Evolutionary conservation across 2,888 invertebrate genomes (phyloP).

Genomic region (Scaptomyza tumidula): DNA sequence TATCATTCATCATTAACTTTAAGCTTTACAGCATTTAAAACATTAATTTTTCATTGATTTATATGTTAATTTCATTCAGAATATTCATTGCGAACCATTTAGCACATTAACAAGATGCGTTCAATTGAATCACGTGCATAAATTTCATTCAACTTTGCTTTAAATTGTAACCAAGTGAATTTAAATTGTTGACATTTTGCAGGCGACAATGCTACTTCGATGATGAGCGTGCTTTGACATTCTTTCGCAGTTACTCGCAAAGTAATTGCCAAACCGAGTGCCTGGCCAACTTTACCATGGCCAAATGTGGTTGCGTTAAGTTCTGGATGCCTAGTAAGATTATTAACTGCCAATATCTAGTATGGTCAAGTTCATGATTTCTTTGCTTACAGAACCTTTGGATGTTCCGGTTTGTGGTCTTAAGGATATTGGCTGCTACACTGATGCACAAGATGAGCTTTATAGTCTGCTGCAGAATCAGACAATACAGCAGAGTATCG

Average conservation of each 20-base stretch:
- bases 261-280: slow-evolving; percentile 91
- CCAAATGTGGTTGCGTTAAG: slow-evolving; percentile 88
- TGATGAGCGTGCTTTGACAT: slow-evolving; percentile 87
- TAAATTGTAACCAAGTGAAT: neutral
- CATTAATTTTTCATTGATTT: neutral
- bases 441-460: slow-evolving; percentile 79
- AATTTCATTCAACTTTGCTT: neutral
- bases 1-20: too few species aligned
- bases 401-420: slow-evolving; percentile 83
- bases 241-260: slow-evolving; percentile 89
- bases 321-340: slow-evolving; percentile 87
- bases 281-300: slow-evolving; percentile 88
- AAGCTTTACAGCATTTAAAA: too few species aligned
- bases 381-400: slow-evolving; percentile 68
- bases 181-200: neutral
- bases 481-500: slow-evolving; percentile 67
- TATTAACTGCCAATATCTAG: neutral
- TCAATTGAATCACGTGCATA: neutral
- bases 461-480: slow-evolving; percentile 74
- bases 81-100: neutral
- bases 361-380: too few species aligned
- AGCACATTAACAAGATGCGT: neutral
- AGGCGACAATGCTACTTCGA: slow-evolving; percentile 89
- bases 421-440: slow-evolving; percentile 81
- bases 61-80: neutral